Evolutionary conservation across 2,797 vertebrate genomes (phyloP).

Genomic region (Apodemus agrarius): DNA sequence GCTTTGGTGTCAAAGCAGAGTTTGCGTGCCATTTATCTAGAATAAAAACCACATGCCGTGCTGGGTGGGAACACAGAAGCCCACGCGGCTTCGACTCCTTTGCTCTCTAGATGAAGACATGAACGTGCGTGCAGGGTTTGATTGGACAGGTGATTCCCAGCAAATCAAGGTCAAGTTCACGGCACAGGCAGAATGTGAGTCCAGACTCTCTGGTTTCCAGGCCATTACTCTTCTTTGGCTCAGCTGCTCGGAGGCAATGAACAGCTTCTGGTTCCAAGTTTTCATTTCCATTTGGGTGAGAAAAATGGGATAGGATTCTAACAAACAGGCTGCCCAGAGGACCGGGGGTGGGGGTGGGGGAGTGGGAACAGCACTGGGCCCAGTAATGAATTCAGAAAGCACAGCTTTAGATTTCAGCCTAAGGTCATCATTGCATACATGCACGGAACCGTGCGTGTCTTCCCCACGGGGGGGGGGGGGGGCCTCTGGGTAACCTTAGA

Average conservation of each 20-base stretch:
- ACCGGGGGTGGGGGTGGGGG: no score
- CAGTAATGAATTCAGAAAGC: not conserved
- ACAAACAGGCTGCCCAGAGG: not conserved
- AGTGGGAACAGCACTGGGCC: not conserved
- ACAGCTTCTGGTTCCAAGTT: constrained; percentile 53
- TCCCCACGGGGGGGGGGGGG: no score
- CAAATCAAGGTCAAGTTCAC: constrained; percentile 35
- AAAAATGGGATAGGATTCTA: constrained; percentile 43
- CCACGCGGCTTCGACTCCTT: not conserved
- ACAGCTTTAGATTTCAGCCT: not conserved
- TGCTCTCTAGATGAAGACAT: not conserved
- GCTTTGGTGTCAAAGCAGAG: not conserved
- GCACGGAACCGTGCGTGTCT: not conserved
- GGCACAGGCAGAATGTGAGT: not conserved
- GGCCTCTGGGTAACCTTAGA: not conserved
- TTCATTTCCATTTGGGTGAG: constrained; percentile 63
- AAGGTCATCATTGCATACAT: not conserved
- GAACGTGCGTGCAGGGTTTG: not conserved
- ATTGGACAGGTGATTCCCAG: not conserved
- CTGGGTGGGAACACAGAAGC: not conserved
- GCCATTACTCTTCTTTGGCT: constrained; percentile 13
- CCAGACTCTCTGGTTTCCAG: constrained; percentile 32
- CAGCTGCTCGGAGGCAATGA: not conserved
- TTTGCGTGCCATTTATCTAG: not conserved
- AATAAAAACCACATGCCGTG: not conserved